Evolutionary conservation across 2,797 vertebrate species (phyloP), one percentile per base, ranked within the genome.

Genomic region (Sebastes oblongus): DNA sequence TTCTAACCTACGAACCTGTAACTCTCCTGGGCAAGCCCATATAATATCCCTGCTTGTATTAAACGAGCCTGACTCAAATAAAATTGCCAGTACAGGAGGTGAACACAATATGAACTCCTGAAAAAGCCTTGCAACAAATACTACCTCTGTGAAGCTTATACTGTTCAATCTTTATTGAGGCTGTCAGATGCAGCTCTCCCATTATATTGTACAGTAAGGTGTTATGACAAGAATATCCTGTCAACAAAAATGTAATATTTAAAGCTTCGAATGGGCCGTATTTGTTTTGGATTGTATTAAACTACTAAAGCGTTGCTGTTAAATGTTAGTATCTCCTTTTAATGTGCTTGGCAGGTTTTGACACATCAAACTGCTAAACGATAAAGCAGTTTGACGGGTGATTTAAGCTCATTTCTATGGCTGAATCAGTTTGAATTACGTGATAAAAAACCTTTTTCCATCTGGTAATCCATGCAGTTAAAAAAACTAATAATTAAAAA

Each of bases 1-100:
- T 77, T 90, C 84, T 73, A 86, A 86, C 85, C 77, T 67, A 54
- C 58, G 55, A 83, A 84, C 80, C 70, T 66, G 74, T 39, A 72
- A 65, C 77, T 77, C 86, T 78, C 25, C 24, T 2, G 24, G 59
- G 30, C 46, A 24, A 61, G 74, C 69, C 69, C 58, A 22, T 65
- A 80, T 84, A 8, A 75, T 83, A 88, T 71, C 69, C 67, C 67
- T 74, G 75, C 77, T 86, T 52, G 25, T 58, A 9, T 59, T 70
- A 70, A 86, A 82, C 52, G 0, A 77, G 75, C 34, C 58, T 2
- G 42, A 75, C 42, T 87, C 77, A 81, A 73, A 84, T 79, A 62
- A 77, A 74, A 86, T 46, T 32, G 30, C 39, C 56, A 46, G 4
- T 70, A 24, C 81, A 70, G 42, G 46, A 70, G 74, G 68, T 78